Conservation (phyloP, 1,140 invertebrate genomes). For the Lerema accius region DNA sequence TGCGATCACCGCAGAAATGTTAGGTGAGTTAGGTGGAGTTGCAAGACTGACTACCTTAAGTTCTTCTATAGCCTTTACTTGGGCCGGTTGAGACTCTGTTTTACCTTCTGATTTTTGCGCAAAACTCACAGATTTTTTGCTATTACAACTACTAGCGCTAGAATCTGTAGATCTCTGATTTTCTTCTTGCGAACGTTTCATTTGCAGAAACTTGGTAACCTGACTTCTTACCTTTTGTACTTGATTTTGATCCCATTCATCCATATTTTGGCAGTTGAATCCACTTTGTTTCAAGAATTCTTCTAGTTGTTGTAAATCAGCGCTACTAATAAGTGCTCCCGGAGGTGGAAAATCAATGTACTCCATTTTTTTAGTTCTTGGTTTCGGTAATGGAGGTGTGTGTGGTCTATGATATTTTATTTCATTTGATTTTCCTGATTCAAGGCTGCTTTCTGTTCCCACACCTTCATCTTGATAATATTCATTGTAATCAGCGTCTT, state of each 20-base stretch:
- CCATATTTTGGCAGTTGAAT: slow-evolving; percentile 86
- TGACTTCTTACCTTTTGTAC: slow-evolving; percentile 87
- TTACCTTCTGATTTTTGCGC: slow-evolving; percentile 74
- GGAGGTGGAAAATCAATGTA: slow-evolving; percentile 77
- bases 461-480: slow-evolving; percentile 81
- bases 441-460: slow-evolving; percentile 81
- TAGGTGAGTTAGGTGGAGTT: slow-evolving; percentile 89
- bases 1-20: slow-evolving; percentile 84
- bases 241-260: slow-evolving; percentile 86
- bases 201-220: slow-evolving; percentile 86
- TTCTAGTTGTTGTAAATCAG: slow-evolving; percentile 87
- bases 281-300: slow-evolving; percentile 89
- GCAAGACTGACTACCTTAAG: slow-evolving; percentile 74
- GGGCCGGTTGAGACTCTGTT: slow-evolving; percentile 53
- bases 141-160: slow-evolving; percentile 86
- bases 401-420: slow-evolving; percentile 79
- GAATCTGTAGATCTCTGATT: slow-evolving; percentile 86
- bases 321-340: slow-evolving; percentile 83
- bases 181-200: slow-evolving; percentile 87
- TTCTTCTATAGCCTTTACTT: slow-evolving; percentile 69
- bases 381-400: slow-evolving; percentile 79
- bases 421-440: slow-evolving; percentile 82
- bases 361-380: slow-evolving; percentile 73
- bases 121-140: slow-evolving; percentile 83
- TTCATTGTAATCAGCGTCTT: slow-evolving; percentile 81